phyloP scores from a whole-genome alignment of 2,113 vertebrate genomes.

The Morphnarchus princeps region DNA sequence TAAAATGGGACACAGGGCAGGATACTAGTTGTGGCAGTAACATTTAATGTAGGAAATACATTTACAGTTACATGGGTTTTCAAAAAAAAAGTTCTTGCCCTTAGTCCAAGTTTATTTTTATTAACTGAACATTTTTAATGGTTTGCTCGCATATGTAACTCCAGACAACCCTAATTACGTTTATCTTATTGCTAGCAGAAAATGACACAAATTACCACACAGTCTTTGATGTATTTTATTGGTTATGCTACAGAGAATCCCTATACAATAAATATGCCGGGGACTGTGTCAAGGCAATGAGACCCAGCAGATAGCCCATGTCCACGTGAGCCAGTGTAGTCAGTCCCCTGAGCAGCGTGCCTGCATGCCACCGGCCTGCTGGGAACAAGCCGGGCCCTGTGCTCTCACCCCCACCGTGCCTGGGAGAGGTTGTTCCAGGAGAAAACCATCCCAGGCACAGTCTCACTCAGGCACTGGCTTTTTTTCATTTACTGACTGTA shows the following conservation, averaged over 20 bases:
- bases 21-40: neutral
- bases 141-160: neutral
- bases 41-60: neutral
- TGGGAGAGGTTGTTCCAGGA: neutral
- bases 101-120: neutral
- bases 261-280: neutral
- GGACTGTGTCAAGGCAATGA: neutral
- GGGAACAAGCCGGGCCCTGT: neutral
- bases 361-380: neutral
- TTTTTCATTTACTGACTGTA: neutral
- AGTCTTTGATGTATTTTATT: neutral
- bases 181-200: neutral
- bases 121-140: neutral
- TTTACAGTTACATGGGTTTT: neutral
- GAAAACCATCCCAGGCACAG: neutral
- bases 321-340: fast-evolving
- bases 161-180: neutral
- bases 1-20: neutral
- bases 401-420: neutral
- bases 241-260: neutral
- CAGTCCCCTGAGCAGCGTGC: fast-evolving
- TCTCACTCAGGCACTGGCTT: neutral
- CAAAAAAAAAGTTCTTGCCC: neutral
- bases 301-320: neutral
- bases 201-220: neutral